These are phyloP conservation scores for Calcarius ornatus DNA, from an alignment of 2,113 vertebrate genomes.

Conservation along the genomic window DNA sequence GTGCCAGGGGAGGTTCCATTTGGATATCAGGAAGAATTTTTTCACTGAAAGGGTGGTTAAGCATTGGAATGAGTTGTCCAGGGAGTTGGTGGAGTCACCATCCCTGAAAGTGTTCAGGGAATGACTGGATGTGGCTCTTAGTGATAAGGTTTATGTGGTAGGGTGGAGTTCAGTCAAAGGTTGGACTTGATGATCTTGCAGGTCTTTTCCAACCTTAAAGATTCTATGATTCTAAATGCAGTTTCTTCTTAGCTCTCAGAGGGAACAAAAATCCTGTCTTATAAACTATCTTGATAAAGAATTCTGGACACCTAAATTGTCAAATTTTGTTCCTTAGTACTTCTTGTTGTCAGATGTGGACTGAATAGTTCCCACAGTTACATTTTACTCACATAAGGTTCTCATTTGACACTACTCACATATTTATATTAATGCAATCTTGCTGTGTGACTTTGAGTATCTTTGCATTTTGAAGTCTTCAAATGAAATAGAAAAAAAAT, in stretches of 20 bases:
- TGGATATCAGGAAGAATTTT: not conserved
- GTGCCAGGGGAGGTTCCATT: not conserved
- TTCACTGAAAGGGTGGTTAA: not conserved
- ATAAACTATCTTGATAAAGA: not conserved
- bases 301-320: not conserved
- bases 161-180: not conserved
- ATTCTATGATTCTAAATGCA: not conserved
- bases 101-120: not conserved
- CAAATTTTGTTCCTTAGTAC: constrained; percentile 14
- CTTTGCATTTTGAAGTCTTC: constrained; percentile 46
- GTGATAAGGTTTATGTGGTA: not conserved
- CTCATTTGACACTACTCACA: not conserved
- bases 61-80: not conserved
- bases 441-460: not conserved
- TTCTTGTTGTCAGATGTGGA: not conserved
- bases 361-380: constrained; percentile 9
- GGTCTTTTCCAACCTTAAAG: not conserved
- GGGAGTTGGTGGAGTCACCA: not conserved
- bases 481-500: constrained; percentile 28
- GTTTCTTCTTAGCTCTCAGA: not conserved
- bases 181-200: not conserved
- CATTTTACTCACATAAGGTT: not conserved
- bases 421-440: not conserved
- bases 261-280: not conserved
- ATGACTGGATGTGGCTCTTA: not conserved